A percentile compares a stretch with the other conserved stretches of the same genome.
Conservation (phyloP, 2,113 vertebrate species). For the Bombycilla garrulus region DNA sequence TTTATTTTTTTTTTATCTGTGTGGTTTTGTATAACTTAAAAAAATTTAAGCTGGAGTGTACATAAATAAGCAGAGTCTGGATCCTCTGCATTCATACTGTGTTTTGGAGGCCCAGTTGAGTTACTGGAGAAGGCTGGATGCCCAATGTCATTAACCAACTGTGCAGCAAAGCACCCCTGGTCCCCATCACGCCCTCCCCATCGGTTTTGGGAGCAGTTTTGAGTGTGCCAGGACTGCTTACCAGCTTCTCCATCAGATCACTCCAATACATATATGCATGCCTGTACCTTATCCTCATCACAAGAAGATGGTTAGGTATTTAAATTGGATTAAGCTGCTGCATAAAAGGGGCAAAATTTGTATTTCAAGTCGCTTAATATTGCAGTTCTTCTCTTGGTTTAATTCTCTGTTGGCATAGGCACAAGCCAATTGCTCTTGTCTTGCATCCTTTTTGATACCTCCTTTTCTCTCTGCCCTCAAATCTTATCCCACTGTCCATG, state of each 20-base stretch:
- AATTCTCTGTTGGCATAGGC: neutral
- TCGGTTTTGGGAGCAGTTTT: neutral
- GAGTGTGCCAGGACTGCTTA: neutral
- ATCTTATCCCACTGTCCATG: neutral
- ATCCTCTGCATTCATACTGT: neutral
- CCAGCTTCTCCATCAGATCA: neutral
- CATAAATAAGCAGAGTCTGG: neutral
- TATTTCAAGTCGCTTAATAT: neutral
- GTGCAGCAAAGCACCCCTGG: neutral
- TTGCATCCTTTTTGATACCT: neutral
- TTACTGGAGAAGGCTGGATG: neutral
- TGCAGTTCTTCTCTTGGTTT: neutral
- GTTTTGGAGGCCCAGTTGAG: neutral
- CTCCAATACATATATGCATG: neutral
- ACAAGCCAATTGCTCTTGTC: neutral
- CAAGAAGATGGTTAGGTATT: neutral
- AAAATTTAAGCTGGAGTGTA: neutral
- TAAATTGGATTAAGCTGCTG: neutral
- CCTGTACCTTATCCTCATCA: neutral
- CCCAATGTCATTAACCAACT: neutral
- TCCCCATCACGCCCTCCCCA: accelerated
- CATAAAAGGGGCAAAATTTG: neutral
- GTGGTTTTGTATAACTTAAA: neutral
- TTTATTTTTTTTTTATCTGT: neutral
- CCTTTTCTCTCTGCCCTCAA: neutral